Evolutionary conservation across 2,797 vertebrate genomes (phyloP).

Genomic region (Anabas testudineus): DNA sequence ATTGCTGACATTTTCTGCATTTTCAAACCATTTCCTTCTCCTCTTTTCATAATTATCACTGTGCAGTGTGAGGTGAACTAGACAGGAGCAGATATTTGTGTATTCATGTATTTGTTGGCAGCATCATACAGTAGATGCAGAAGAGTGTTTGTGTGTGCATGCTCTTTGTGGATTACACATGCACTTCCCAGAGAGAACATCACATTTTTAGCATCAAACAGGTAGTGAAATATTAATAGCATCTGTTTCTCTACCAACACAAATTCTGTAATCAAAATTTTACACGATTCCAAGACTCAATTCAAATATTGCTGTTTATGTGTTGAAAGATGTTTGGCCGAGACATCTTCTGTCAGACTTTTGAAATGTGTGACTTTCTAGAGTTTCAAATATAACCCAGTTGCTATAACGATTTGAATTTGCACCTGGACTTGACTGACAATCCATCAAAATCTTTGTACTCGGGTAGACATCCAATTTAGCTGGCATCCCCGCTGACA

Average conservation of each 20-base stretch:
- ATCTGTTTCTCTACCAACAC: slow-evolving; percentile 7
- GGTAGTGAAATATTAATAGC: slow-evolving; percentile 10
- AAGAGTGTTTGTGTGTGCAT: background rate
- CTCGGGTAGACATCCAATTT: background rate
- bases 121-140: no score
- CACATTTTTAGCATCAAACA: slow-evolving; percentile 7
- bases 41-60: background rate
- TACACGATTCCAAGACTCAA: background rate
- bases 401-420: slow-evolving; percentile 1
- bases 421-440: background rate
- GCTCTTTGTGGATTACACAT: slow-evolving; percentile 20
- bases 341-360: background rate
- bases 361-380: background rate
- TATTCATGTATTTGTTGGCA: background rate
- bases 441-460: slow-evolving; percentile 1
- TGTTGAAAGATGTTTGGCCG: background rate
- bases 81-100: background rate
- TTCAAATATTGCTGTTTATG: no score
- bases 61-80: background rate
- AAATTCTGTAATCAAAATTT: slow-evolving; percentile 11
- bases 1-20: background rate
- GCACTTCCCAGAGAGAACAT: slow-evolving; percentile 11
- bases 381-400: background rate
- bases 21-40: no score
- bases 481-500: background rate